phyloP scores from a whole-genome alignment of 2,888 invertebrate species.

The Synanthedon vespiformis region DNA sequence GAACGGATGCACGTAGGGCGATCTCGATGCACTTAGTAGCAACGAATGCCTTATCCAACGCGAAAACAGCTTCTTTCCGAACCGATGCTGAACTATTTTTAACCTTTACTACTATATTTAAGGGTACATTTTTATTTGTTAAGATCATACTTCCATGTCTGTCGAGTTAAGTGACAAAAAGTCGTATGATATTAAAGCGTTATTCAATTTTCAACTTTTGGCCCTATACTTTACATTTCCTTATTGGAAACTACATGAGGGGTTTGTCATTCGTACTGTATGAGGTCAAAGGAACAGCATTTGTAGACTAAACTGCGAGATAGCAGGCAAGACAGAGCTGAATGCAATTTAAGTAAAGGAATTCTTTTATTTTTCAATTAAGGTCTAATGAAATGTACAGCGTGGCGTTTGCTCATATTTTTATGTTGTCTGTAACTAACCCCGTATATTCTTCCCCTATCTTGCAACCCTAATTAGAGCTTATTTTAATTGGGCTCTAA shows the following conservation, averaged over 20 bases:
- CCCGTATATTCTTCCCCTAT: too few species aligned
- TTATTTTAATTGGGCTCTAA: background rate
- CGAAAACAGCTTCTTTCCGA: background rate
- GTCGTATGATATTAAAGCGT: slow-evolving; percentile 16
- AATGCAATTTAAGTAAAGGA: slow-evolving; percentile 49
- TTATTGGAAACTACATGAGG: background rate
- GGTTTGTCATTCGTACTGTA: slow-evolving; percentile 4
- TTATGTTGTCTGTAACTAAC: too few species aligned
- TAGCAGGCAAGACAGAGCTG: slow-evolving; percentile 34
- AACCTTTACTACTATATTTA: background rate
- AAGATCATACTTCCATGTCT: background rate
- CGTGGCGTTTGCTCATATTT: background rate
- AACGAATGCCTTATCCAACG: slow-evolving; percentile 9
- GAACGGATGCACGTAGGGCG: slow-evolving; percentile 58
- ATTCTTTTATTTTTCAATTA: slow-evolving; percentile 57
- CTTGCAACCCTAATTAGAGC: background rate
- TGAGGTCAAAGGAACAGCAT: slow-evolving; percentile 22
- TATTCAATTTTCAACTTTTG: slow-evolving; percentile 14
- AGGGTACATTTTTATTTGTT: background rate
- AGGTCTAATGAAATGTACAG: slow-evolving; percentile 36
- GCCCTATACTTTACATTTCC: slow-evolving; percentile 5
- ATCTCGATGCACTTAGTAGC: slow-evolving; percentile 60
- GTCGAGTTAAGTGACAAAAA: slow-evolving; percentile 9
- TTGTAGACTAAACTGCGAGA: slow-evolving; percentile 50
- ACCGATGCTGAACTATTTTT: background rate